phyloP scores from a whole-genome alignment of 1,140 invertebrate genomes.

The Proales similis region DNA sequence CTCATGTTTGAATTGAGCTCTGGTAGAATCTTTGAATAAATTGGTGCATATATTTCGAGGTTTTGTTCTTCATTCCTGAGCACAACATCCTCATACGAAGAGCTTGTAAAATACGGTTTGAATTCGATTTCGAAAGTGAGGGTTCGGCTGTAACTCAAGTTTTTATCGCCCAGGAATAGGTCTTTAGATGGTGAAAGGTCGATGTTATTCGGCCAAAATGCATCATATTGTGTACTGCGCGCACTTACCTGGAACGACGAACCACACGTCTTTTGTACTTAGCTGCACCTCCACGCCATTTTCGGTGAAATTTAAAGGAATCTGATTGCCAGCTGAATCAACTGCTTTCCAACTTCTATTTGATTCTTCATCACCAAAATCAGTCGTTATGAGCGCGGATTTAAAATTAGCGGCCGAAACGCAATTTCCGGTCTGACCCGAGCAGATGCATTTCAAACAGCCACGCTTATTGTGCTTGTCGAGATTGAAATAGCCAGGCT shows the following conservation, averaged over 20 bases:
- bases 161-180: conserved; percentile 81
- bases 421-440: conserved; percentile 89
- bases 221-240: no score
- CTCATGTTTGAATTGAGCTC: background rate
- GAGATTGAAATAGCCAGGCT: conserved; percentile 89
- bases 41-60: conserved; percentile 22
- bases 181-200: no score
- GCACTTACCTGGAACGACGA: conserved; percentile 19
- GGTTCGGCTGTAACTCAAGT: conserved; percentile 85
- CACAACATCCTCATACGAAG: conserved; percentile 21
- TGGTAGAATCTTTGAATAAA: background rate
- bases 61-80: conserved; percentile 8
- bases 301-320: background rate
- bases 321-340: conserved; percentile 10
- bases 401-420: conserved; percentile 74
- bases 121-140: conserved; percentile 69
- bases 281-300: background rate
- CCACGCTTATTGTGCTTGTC: conserved; percentile 81
- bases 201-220: no score
- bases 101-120: background rate
- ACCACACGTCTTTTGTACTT: conserved; percentile 24
- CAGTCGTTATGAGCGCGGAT: conserved; percentile 53
- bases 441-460: conserved; percentile 97
- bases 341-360: conserved; percentile 19
- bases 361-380: conserved; percentile 54